Percentiles rank a stretch among this genome's conserved stretches.
phyloP scores from a whole-genome alignment of 2,113 vertebrate species.

The Phylloscopus trochiloides region DNA sequence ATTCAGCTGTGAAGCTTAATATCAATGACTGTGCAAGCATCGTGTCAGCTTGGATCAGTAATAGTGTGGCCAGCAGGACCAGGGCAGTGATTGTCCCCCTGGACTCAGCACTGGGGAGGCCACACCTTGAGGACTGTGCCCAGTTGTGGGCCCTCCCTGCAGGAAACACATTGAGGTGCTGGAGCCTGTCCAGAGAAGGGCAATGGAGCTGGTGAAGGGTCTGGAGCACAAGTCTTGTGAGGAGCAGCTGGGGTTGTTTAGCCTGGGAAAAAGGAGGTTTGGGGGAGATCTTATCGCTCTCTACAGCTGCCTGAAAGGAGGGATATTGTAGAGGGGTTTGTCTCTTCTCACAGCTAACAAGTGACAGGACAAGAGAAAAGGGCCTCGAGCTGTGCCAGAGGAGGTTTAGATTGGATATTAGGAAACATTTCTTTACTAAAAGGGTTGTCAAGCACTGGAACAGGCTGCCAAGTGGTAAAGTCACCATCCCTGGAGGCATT shows the following conservation, averaged over 20 bases:
- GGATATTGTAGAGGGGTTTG: accelerated
- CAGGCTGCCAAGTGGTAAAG: background rate
- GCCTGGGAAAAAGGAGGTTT: background rate
- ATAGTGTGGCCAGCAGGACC: background rate
- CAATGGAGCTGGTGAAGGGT: background rate
- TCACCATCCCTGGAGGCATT: background rate
- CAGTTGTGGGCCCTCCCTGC: background rate
- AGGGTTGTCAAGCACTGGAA: background rate
- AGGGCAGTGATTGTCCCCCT: background rate
- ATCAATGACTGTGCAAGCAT: background rate
- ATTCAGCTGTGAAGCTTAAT: background rate
- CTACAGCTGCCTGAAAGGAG: background rate
- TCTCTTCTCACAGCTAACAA: background rate
- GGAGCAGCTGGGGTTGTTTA: background rate
- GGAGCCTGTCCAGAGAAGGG: background rate
- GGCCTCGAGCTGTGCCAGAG: background rate
- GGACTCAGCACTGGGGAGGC: background rate
- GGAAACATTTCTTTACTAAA: background rate
- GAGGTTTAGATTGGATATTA: background rate
- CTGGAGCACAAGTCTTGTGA: background rate
- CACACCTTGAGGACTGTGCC: accelerated
- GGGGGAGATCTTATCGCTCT: accelerated
- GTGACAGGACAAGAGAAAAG: background rate
- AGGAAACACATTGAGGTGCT: accelerated
- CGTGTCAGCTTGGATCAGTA: background rate